Evolutionary conservation across 2,113 vertebrate genomes (phyloP).

Genomic region (Centropristis striata): DNA sequence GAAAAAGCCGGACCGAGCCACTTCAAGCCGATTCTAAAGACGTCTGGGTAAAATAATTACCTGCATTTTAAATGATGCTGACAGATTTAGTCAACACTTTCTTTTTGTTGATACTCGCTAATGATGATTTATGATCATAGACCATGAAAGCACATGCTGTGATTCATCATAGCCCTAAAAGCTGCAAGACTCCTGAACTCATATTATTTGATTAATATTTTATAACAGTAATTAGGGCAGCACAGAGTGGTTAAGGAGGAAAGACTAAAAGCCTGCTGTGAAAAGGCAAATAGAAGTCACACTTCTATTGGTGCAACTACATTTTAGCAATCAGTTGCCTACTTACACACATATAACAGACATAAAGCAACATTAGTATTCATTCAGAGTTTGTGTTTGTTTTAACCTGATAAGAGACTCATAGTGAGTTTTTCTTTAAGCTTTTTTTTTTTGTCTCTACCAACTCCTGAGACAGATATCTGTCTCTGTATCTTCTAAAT

Average conservation of each 20-base stretch:
- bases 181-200: conserved; percentile 61
- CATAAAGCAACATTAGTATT: no score
- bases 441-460: no score
- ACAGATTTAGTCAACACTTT: conserved; percentile 75
- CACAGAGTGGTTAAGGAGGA: conserved; percentile 13
- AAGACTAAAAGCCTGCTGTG: conserved; percentile 8
- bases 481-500: no score
- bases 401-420: no score
- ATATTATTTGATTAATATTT: conserved; percentile 74
- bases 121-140: conserved; percentile 74
- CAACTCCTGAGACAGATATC: no score
- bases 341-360: no score
- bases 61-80: conserved; percentile 63
- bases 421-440: no score
- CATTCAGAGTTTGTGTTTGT: no score
- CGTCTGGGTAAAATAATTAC: conserved; percentile 57
- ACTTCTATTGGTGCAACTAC: no score
- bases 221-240: conserved; percentile 62
- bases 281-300: conserved; percentile 25
- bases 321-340: no score
- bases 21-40: conserved; percentile 10
- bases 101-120: conserved; percentile 71
- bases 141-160: conserved; percentile 55
- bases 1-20: background rate
- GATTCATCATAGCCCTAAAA: conserved; percentile 72